phyloP scores from a whole-genome alignment of 2,113 vertebrate genomes.

The Saccopteryx leptura region DNA sequence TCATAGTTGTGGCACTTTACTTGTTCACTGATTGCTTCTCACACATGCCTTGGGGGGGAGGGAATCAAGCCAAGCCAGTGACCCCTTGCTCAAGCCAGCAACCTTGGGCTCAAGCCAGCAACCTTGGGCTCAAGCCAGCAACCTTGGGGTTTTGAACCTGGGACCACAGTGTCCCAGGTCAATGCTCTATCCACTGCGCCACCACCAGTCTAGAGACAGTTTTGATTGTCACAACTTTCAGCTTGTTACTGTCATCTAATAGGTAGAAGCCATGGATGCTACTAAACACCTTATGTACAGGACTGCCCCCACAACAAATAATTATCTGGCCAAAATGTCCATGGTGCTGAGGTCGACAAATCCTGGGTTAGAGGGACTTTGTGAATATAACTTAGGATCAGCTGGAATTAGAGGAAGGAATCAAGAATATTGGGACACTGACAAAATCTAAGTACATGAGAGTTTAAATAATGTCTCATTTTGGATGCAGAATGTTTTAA shows the following conservation, averaged over 20 bases:
- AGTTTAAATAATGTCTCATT: slow-evolving; percentile 45
- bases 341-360: neutral
- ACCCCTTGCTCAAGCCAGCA: too few relatives aligned
- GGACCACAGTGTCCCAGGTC: too few relatives aligned
- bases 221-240: neutral
- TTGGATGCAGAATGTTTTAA: slow-evolving; percentile 20
- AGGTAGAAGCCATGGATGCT: neutral
- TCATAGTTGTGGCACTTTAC: too few relatives aligned
- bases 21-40: too few relatives aligned
- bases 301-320: neutral
- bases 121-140: too few relatives aligned
- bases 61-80: too few relatives aligned
- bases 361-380: neutral
- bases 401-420: neutral
- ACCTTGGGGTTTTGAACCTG: too few relatives aligned
- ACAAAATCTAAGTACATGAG: slow-evolving; percentile 25
- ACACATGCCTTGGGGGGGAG: too few relatives aligned
- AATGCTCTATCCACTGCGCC: too few relatives aligned
- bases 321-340: neutral
- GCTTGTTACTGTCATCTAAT: neutral
- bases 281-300: neutral
- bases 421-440: neutral
- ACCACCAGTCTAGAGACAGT: neutral
- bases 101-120: too few relatives aligned
- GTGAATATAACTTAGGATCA: neutral